phyloP scores from a whole-genome alignment of 2,888 invertebrate species.

The Drosophila pseudotakahashii region DNA sequence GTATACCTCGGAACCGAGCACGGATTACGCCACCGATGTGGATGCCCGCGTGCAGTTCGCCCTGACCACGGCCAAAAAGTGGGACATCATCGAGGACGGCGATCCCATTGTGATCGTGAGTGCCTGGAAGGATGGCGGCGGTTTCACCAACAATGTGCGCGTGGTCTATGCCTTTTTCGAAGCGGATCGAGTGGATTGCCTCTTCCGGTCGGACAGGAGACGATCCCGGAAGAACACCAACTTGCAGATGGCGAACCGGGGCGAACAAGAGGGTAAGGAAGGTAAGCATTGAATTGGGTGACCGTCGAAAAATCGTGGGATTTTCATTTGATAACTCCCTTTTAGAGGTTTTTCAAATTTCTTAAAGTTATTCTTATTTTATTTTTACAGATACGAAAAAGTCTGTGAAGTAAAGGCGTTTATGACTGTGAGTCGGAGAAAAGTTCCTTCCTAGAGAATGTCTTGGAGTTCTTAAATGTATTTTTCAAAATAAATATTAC shows the following conservation, averaged over 20 bases:
- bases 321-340: too few species aligned
- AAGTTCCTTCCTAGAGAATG: too few species aligned
- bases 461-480: background rate
- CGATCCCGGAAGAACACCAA: constrained; percentile 41
- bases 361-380: too few species aligned
- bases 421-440: too few species aligned
- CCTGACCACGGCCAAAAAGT: constrained; percentile 90
- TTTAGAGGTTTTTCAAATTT: too few species aligned
- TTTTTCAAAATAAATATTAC: background rate
- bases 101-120: constrained; percentile 97
- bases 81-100: constrained; percentile 92
- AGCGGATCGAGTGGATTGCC: constrained; percentile 63
- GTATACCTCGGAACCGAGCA: constrained; percentile 88
- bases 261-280: background rate
- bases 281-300: background rate
- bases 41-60: constrained; percentile 93
- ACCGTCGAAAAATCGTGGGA: background rate
- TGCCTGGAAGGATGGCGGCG: constrained; percentile 97
- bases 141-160: constrained; percentile 97
- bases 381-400: background rate
- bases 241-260: constrained; percentile 20
- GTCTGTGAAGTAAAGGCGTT: background rate
- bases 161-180: constrained; percentile 88
- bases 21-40: constrained; percentile 94
- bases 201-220: constrained; percentile 52